Percentiles rank a stretch among this genome's conserved stretches.
phyloP scores from a whole-genome alignment of 2,113 vertebrate genomes.

The Chionomys nivalis region DNA sequence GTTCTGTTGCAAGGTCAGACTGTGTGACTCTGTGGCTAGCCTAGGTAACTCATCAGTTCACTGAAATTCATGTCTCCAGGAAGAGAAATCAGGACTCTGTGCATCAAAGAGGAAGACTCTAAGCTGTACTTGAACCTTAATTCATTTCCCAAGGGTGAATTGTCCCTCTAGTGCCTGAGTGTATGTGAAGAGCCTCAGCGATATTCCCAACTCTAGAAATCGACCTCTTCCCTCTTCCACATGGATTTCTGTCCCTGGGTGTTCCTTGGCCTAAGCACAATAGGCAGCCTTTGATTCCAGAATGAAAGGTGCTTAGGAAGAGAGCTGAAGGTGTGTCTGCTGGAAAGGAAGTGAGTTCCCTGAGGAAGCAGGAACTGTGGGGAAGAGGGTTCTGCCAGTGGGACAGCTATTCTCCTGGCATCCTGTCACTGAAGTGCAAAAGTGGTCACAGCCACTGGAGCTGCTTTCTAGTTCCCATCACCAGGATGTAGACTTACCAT shows the following conservation, averaged over 20 bases:
- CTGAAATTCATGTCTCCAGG: not conserved
- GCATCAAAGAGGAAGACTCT: not conserved
- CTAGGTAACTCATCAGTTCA: not conserved
- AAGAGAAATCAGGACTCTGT: not conserved
- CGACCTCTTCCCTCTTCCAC: not conserved
- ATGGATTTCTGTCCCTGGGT: not conserved
- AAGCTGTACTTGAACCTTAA: not conserved
- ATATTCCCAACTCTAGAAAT: not conserved
- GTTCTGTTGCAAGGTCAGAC: not conserved
- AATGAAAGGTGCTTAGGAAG: not conserved
- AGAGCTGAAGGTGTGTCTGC: not conserved
- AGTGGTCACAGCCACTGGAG: fast-evolving
- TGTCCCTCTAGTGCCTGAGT: not conserved
- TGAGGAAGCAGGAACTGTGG: not conserved
- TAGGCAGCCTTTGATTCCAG: not conserved
- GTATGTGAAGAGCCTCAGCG: not conserved
- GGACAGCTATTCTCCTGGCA: fast-evolving
- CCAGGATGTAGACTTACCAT: not conserved
- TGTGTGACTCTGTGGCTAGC: not conserved
- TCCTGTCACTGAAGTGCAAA: too few species aligned
- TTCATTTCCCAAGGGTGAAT: not conserved
- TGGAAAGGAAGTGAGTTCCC: not conserved
- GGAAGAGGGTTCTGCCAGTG: not conserved
- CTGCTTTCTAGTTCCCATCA: not conserved
- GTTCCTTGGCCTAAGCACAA: not conserved